Conservation (phyloP, 2,113 vertebrate species). For the Chloropsis cyanopogon region DNA sequence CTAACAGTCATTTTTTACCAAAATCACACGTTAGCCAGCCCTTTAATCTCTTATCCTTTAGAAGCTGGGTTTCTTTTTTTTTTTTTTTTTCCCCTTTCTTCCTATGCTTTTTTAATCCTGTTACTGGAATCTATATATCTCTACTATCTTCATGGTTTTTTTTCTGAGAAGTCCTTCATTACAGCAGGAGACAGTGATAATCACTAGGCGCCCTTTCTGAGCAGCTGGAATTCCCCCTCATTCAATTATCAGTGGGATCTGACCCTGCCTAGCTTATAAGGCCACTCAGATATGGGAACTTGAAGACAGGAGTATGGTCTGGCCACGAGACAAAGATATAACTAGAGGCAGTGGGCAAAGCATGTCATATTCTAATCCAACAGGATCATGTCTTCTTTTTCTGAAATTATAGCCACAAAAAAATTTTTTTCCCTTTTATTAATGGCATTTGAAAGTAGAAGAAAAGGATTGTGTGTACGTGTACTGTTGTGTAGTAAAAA, state of each 20-base stretch:
- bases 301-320: constrained; percentile 14
- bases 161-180: constrained; percentile 44
- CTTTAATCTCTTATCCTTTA: constrained; percentile 8
- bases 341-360: neutral
- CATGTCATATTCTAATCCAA: neutral
- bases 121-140: neutral
- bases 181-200: constrained; percentile 49
- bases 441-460: neutral
- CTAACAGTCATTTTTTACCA: constrained; percentile 25
- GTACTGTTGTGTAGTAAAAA: neutral
- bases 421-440: neutral
- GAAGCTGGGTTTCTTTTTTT: neutral
- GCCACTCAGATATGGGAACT: constrained; percentile 6
- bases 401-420: neutral
- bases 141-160: neutral
- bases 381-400: neutral
- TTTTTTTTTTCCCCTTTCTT: neutral
- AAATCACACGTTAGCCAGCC: neutral
- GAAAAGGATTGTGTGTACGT: neutral
- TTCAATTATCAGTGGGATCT: constrained; percentile 38
- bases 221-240: constrained; percentile 35
- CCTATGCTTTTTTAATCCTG: neutral
- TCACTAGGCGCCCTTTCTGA: constrained; percentile 35
- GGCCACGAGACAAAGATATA: neutral
- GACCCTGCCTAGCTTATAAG: constrained; percentile 21